phyloP scores from a whole-genome alignment of 30 jellyfish, hydroid and myxozoan genomes.

The Aurelia sp. region DNA sequence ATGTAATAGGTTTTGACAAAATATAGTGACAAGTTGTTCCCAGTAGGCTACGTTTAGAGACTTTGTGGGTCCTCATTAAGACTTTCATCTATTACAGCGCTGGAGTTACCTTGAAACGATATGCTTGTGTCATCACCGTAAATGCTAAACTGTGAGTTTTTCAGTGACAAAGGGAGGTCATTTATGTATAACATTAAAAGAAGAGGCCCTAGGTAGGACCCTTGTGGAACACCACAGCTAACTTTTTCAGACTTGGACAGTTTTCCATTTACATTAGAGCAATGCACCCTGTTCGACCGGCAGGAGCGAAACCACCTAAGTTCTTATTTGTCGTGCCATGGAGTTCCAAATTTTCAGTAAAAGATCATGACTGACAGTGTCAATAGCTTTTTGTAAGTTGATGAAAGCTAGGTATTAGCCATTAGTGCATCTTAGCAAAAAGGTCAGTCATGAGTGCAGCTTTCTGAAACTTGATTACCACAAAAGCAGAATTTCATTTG shows the following conservation, averaged over 20 bases:
- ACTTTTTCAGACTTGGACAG: constrained; percentile 18
- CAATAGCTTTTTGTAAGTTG: too few species aligned
- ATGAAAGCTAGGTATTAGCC: too few species aligned
- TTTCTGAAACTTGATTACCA: too few species aligned
- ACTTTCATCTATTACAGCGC: background rate
- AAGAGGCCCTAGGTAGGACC: constrained; percentile 4
- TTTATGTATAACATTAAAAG: too few species aligned
- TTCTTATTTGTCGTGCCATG: constrained; percentile 18
- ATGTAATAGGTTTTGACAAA: background rate
- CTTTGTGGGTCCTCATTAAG: constrained; percentile 11
- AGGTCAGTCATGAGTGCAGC: too few species aligned
- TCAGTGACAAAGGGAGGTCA: constrained; percentile 11
- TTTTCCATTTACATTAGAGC: constrained; percentile 6
- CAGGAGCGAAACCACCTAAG: constrained; percentile 12
- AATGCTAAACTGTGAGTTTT: constrained; percentile 21
- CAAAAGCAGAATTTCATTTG: constrained; percentile 17
- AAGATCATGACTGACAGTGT: background rate
- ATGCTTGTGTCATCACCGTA: constrained; percentile 22
- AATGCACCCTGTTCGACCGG: constrained; percentile 14
- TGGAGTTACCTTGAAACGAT: constrained; percentile 5
- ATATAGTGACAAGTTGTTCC: background rate
- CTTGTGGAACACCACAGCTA: background rate
- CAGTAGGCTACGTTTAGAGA: background rate
- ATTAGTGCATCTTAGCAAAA: too few species aligned
- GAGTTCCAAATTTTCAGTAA: constrained; percentile 30